phyloP scores from a whole-genome alignment of 2,797 vertebrate species.

The Acrossocheilus wenchowensis region DNA sequence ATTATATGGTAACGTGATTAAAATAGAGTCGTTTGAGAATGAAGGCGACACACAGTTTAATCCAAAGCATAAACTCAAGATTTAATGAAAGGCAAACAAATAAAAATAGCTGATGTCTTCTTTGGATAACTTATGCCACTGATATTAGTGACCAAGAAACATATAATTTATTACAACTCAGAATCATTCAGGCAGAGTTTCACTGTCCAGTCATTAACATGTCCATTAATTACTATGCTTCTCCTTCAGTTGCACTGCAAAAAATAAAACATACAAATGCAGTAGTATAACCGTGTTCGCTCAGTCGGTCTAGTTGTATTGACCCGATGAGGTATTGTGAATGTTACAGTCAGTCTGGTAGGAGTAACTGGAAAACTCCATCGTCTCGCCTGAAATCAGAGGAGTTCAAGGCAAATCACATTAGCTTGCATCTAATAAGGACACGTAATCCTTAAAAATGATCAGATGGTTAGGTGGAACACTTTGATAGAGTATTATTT shows the following conservation, averaged over 20 bases:
- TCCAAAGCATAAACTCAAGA: neutral
- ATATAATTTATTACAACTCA: neutral
- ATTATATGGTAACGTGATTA: too few species aligned
- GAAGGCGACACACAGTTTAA: too few species aligned
- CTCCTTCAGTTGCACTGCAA: neutral
- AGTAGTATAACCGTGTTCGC: neutral
- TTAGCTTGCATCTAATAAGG: neutral
- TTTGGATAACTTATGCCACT: neutral
- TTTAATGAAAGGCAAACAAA: neutral
- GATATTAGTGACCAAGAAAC: neutral
- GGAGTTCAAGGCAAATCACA: neutral
- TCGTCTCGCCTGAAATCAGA: slow-evolving; percentile 57
- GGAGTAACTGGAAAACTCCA: slow-evolving; percentile 50
- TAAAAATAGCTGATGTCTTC: neutral
- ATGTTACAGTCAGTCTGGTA: slow-evolving; percentile 55
- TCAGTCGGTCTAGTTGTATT: neutral
- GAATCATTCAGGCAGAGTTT: neutral
- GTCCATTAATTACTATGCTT: neutral
- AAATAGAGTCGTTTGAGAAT: too few species aligned
- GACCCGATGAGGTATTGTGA: slow-evolving; percentile 34
- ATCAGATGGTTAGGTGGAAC: neutral
- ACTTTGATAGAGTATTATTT: neutral
- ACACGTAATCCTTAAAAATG: neutral
- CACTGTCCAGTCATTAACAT: neutral
- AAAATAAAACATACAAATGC: rapidly evolving